Evolutionary conservation across 1,140 invertebrate species (phyloP), one percentile per base, ranked within the genome.

Genomic region (Coptotermes formosanus): DNA sequence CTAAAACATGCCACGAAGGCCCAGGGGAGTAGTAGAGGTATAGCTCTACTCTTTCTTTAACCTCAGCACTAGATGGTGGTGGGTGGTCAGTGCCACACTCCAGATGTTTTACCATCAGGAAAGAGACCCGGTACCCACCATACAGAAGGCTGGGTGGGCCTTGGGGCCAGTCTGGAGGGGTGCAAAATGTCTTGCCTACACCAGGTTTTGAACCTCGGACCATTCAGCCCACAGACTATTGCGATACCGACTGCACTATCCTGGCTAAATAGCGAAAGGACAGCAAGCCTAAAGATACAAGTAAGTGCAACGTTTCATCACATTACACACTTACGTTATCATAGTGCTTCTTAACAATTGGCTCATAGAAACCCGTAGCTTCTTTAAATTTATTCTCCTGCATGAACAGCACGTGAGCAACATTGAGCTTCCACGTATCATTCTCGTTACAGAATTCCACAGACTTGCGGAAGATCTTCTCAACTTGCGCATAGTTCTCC

Each of bases 331-430:
- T 91, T 91, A 96, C 96, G 91, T 98, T 98, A 87, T 98, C 97
- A 89, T 97, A 98, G 92, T 97, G 96, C 90, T 99, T 98, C 88
- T 98, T 98, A 0, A 99, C 98, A 85, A 99, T 97, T 7, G 98
- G 97, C 90, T 99, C 98, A 91, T 99, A 99, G 92, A 99, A 99
- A 81, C 97, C 97, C 6, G 97, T 97, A 0, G 98, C 97, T 92
- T 99, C 98, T 90, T 99, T 99, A 90, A 98, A 99, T 91, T 99
- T 99, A 90, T 97, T 98, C 90, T 98, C 98, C 91, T 98, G 98
- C 99, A 99, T 99, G 90, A 99, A 99, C 11, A 99, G 92, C 6
- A 99, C 98, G 90, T 99, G 99, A 0, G 98, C 99, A 0, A 99
- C 98, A 90, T 99, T 99, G 12, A 99, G 92, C 88, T 98, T 96